Evolutionary conservation across 2,888 invertebrate genomes (phyloP).

Genomic region (Hydroisotoma schaefferi): DNA sequence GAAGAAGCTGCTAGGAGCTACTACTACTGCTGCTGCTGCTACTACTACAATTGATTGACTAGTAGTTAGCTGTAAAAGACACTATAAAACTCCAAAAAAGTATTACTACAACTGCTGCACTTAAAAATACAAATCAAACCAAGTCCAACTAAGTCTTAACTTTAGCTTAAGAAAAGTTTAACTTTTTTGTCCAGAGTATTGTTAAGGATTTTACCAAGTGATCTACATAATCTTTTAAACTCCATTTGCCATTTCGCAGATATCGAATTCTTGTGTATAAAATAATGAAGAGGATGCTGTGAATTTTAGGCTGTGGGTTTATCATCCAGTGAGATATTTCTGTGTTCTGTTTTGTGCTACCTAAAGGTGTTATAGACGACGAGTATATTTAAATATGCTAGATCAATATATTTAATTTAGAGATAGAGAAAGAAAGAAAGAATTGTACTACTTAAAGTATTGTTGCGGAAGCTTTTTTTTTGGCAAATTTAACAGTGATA

Average conservation of each 20-base stretch:
- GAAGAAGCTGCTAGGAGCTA: too few relatives aligned
- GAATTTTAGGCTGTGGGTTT: neutral
- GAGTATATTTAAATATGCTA: conserved; percentile 4
- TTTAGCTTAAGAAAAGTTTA: neutral
- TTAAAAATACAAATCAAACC: conserved; percentile 5
- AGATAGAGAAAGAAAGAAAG: too few relatives aligned
- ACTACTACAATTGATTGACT: too few relatives aligned
- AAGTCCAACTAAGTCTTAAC: conserved; percentile 3
- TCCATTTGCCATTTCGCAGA: neutral
- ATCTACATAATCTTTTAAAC: neutral
- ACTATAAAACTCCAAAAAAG: neutral
- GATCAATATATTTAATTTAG: too few relatives aligned
- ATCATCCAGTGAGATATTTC: conserved; percentile 36
- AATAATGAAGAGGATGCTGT: too few relatives aligned
- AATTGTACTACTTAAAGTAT: too few relatives aligned
- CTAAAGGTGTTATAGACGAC: conserved; percentile 5
- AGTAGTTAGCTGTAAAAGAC: neutral
- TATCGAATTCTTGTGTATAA: neutral
- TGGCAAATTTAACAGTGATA: conserved; percentile 4
- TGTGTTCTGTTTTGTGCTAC: conserved; percentile 39
- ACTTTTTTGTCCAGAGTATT: neutral
- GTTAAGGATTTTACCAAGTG: neutral
- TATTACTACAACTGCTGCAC: conserved; percentile 1
- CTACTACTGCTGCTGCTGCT: too few relatives aligned
- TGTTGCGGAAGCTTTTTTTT: neutral